A percentile compares a stretch with the other conserved stretches of the same genome.
These are phyloP conservation scores for Desoria tigrina DNA, from an alignment of 2,888 invertebrate genomes.

Conservation along the genomic window DNA sequence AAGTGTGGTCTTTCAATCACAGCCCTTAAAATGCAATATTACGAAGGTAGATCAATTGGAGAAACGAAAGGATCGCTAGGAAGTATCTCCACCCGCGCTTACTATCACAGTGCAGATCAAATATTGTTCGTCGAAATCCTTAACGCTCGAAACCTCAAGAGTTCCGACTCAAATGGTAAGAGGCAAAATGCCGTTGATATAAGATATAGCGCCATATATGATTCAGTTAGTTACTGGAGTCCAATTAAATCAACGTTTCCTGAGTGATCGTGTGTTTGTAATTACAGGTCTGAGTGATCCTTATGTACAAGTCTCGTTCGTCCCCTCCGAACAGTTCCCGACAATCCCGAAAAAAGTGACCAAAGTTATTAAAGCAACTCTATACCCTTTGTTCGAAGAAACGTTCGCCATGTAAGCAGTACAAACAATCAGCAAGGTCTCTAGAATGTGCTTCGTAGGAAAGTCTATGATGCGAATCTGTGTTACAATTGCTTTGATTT, in stretches of 20 bases:
- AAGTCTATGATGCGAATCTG: too few species aligned
- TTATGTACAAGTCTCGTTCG: constrained; percentile 60
- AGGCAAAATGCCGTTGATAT: background rate
- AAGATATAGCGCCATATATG: background rate
- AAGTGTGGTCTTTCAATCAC: background rate
- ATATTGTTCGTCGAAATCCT: constrained; percentile 60
- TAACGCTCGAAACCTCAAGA: constrained; percentile 59
- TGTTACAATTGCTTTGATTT: background rate
- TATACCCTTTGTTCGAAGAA: constrained; percentile 63
- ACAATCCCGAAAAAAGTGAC: constrained; percentile 55
- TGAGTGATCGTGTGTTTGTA: background rate
- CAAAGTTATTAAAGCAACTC: constrained; percentile 60
- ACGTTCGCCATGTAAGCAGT: constrained; percentile 62
- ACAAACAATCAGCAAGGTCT: too few species aligned
- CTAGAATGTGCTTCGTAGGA: too few species aligned
- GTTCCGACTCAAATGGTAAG: constrained; percentile 59
- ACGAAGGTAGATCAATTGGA: background rate
- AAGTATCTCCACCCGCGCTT: constrained; percentile 25
- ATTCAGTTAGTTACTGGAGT: background rate
- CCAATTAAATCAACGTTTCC: background rate
- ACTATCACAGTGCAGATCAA: constrained; percentile 17
- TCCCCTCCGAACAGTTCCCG: constrained; percentile 59
- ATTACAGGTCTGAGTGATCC: constrained; percentile 60
- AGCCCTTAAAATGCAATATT: background rate
- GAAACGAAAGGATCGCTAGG: constrained; percentile 22